Base-by-base conservation (phyloP, 2,113 vertebrate genomes). In the Plectropomus leopardus region DNA sequence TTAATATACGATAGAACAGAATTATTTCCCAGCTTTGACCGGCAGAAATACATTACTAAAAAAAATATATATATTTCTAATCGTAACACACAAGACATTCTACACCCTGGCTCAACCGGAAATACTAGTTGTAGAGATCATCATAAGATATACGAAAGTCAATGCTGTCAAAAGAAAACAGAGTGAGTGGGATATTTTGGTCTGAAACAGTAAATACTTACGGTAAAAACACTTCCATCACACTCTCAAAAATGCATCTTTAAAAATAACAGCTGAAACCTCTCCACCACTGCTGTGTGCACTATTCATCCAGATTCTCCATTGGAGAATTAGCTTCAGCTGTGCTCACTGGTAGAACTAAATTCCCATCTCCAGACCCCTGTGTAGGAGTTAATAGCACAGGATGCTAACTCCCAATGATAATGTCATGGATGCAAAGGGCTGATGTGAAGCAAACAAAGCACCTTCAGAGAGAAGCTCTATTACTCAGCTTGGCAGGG, bases 401-500 rank as follows among this genome's bases (percentile, higher is more conserved):
- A 81, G 76, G 72, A 75, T 61, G 36, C 73, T 60, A 82, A 86
- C 84, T 80, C 72, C 57, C 76, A 82, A 65, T 80, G 88, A 84
- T 89, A 90, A 82, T 73, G 78, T 71, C 83, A 87, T 78, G 65
- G 71, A 72, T 54, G 76, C 79, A 84, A 76, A 76, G 64, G 69
- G 82, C 81, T 83, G 82, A 89, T 86, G 70, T 59, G 60, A 82
- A 40, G 82, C 86, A 82, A 83, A 88, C 72, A 88, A 88, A 86
- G 75, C 83, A 70, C 83, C 84, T 85, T 86, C 66, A 84, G 67
- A 86, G 66, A 86, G 75, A 78, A 40, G 76, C 80, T 89, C 84
- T 66, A 89, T 89, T 90, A 90, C 83, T 79, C 84, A 86, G 79
- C 69, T 75, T 84, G 87, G 86, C 86, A 76, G 77, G 58, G 73